Base-by-base conservation (phyloP, 2,797 vertebrate genomes). In the Rhodeus uyekii region DNA sequence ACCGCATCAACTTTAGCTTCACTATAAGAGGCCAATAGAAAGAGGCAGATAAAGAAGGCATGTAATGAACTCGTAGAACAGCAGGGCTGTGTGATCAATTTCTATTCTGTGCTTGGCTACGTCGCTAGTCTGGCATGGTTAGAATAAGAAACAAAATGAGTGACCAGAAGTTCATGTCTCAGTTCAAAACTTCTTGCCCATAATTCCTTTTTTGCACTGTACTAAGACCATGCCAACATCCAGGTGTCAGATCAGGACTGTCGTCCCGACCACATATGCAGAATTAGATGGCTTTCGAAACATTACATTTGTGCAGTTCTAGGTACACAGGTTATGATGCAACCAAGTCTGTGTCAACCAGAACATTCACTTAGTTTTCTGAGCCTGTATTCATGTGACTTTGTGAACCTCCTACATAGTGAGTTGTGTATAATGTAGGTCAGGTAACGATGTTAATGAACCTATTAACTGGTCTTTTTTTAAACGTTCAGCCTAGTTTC, bases 21-120 rank as follows among this genome's bases (percentile, higher is more conserved):
- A 42, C 64, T 39, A 73, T 32, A 42, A 63, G 42, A 58, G 74
- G 44, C 22, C 19, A 48, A 38, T 50, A 42, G 68, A 81, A 75
- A 67, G 53, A 12, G 8, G 18, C 46, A 19, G 68, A 38, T 34
- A 50, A 79, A 18, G 29, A 32, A 36, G 67, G 24, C 4, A 5
- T 76, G 67, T 18, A 74, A 55, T 67, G 50, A 81, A 50, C 4
- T 84, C 88, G 89, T 91, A 88, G 87, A 85, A 80, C 48, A 32
- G 60, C 77, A 42, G 72, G 77, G 81, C 42, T 83, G 72, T 85
- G 86, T 84, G 88, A 89, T 91, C 90, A 88, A 86, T 64, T 86
- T 91, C 92, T 93, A 92, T 94, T 94, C 91, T 90, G 87, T 91
- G 88, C 84, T 68, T 24, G 80, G 36, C 71, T 90, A 85, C 84